phyloP scores from a whole-genome alignment of 2,888 invertebrate species.

The Microdon myrmicae region DNA sequence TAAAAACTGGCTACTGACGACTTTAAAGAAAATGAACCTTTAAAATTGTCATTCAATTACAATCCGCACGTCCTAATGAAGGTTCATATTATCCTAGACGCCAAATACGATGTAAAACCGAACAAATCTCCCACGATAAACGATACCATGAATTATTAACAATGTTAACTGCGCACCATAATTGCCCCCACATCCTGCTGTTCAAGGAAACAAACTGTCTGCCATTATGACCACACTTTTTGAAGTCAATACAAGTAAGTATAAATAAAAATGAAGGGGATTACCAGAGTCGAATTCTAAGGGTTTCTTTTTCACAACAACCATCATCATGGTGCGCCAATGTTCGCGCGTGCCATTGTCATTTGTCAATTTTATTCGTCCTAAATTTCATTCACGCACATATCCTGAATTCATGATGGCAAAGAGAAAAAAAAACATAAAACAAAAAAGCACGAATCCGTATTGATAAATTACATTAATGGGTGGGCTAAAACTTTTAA shows the following conservation, averaged over 20 bases:
- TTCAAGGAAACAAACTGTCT: too few relatives aligned
- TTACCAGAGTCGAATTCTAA: conserved; percentile 34
- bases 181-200: too few relatives aligned
- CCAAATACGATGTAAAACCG: too few relatives aligned
- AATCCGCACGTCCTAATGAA: too few relatives aligned
- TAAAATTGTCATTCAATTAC: too few relatives aligned
- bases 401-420: too few relatives aligned
- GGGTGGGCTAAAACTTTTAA: conserved; percentile 37
- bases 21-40: too few relatives aligned
- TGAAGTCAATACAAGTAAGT: conserved; percentile 24
- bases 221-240: conserved; percentile 10
- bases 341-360: conserved; percentile 11
- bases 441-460: too few relatives aligned
- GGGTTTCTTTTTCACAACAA: background rate
- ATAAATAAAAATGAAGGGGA: conserved; percentile 40
- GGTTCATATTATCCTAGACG: too few relatives aligned
- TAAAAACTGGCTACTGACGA: too few relatives aligned
- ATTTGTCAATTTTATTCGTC: conserved; percentile 40
- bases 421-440: too few relatives aligned
- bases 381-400: conserved; percentile 22
- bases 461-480: conserved; percentile 47
- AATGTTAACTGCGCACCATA: conserved; percentile 23
- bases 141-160: conserved; percentile 38
- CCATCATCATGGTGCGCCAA: background rate
- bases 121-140: conserved; percentile 10